These are phyloP conservation scores for Aleiodes alternator DNA, from an alignment of 2,888 invertebrate species.

Conservation along the genomic window DNA sequence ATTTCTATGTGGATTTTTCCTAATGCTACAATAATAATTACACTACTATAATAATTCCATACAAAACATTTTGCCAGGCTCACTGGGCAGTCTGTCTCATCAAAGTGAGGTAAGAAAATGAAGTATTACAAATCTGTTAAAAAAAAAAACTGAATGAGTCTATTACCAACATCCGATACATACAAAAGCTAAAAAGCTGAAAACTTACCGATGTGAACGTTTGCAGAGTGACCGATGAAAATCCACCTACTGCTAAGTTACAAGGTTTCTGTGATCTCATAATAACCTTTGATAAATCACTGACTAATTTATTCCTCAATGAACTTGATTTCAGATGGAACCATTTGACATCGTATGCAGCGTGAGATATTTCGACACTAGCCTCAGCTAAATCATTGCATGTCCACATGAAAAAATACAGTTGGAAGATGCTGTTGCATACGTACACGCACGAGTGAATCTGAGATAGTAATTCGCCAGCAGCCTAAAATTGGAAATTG, in stretches of 20 bases:
- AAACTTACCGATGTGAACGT: slow-evolving; percentile 59
- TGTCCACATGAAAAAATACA: not conserved
- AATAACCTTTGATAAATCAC: slow-evolving; percentile 56
- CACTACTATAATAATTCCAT: not conserved
- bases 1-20: too few relatives aligned
- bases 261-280: slow-evolving; percentile 59
- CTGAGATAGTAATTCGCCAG: not conserved
- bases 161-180: too few relatives aligned
- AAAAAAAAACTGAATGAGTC: too few relatives aligned
- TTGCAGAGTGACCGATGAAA: slow-evolving; percentile 61
- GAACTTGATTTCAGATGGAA: slow-evolving; percentile 52
- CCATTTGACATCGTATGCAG: slow-evolving; percentile 59
- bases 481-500: not conserved
- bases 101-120: slow-evolving; percentile 13
- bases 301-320: slow-evolving; percentile 46
- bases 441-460: not conserved
- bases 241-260: slow-evolving; percentile 61
- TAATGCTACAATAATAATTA: too few relatives aligned
- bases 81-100: slow-evolving; percentile 4
- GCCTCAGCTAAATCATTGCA: slow-evolving; percentile 58
- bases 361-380: slow-evolving; percentile 58
- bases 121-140: slow-evolving; percentile 11
- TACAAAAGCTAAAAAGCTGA: too few relatives aligned
- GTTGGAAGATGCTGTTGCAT: not conserved
- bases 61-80: not conserved